Evolutionary conservation across 2,797 vertebrate genomes (phyloP).

Genomic region (Enteromius trimaculatus): DNA sequence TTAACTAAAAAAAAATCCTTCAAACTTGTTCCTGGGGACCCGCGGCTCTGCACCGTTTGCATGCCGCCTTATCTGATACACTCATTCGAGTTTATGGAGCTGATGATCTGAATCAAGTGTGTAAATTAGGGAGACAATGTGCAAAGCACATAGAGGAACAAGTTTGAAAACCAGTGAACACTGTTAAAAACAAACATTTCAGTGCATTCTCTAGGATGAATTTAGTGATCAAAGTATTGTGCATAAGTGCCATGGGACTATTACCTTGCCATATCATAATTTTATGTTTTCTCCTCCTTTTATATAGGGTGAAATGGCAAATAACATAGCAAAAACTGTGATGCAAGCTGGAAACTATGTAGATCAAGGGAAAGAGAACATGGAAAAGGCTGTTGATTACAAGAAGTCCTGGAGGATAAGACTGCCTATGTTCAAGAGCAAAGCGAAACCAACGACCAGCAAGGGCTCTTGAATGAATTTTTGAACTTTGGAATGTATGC

Average conservation of each 20-base stretch:
- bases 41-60: too few relatives aligned
- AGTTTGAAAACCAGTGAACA: too few relatives aligned
- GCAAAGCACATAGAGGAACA: too few relatives aligned
- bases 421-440: constrained; percentile 65
- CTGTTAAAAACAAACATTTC: not conserved
- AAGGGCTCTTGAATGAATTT: constrained; percentile 22
- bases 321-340: constrained; percentile 92
- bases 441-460: constrained; percentile 5
- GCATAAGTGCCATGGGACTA: not conserved
- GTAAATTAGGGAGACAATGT: too few relatives aligned
- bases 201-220: not conserved
- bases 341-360: constrained; percentile 81
- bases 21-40: too few relatives aligned
- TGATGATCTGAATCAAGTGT: too few relatives aligned
- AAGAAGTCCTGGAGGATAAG: constrained; percentile 85
- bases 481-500: not conserved
- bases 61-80: too few relatives aligned
- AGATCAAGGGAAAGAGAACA: constrained; percentile 80
- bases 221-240: not conserved
- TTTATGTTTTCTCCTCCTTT: not conserved
- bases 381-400: constrained; percentile 80
- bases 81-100: too few relatives aligned
- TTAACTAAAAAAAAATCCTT: not conserved
- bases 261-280: not conserved
- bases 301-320: constrained; percentile 87